Evolutionary conservation across 1,140 invertebrate genomes (phyloP).

Genomic region (Dolichoris vasculosae): DNA sequence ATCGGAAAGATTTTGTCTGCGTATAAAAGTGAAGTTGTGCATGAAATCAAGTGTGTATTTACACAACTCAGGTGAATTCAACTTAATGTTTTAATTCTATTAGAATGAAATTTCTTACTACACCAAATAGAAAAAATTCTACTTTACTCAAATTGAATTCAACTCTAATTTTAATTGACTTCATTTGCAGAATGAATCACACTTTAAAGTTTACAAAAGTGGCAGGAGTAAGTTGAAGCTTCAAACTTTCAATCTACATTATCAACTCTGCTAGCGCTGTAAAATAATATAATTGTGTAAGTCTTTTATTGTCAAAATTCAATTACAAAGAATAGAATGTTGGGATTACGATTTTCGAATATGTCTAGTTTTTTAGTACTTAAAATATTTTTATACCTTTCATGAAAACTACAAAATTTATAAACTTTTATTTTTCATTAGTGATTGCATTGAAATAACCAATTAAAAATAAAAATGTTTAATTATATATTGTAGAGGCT

Average conservation of each 20-base stretch:
- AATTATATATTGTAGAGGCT: too few relatives aligned
- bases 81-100: conserved; percentile 13
- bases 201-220: conserved; percentile 7
- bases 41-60: background rate
- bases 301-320: background rate
- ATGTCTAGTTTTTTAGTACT: background rate
- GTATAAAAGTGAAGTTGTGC: background rate
- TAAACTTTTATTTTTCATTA: too few relatives aligned
- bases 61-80: background rate
- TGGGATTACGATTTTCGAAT: background rate
- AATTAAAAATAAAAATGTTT: too few relatives aligned
- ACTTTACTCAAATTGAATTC: conserved; percentile 17
- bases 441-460: too few relatives aligned
- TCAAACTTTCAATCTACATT: conserved; percentile 24
- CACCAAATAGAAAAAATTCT: background rate
- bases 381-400: too few relatives aligned
- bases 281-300: conserved; percentile 11
- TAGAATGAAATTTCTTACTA: conserved; percentile 1
- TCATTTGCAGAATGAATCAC: conserved; percentile 7
- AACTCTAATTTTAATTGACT: conserved; percentile 19
- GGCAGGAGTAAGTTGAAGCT: background rate
- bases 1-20: background rate
- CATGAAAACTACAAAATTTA: too few relatives aligned
- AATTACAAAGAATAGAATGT: background rate
- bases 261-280: background rate